Evolutionary conservation across 1,140 invertebrate species (phyloP), one percentile per base, ranked within the genome.

Genomic region (Plectrocnemia conspersa): DNA sequence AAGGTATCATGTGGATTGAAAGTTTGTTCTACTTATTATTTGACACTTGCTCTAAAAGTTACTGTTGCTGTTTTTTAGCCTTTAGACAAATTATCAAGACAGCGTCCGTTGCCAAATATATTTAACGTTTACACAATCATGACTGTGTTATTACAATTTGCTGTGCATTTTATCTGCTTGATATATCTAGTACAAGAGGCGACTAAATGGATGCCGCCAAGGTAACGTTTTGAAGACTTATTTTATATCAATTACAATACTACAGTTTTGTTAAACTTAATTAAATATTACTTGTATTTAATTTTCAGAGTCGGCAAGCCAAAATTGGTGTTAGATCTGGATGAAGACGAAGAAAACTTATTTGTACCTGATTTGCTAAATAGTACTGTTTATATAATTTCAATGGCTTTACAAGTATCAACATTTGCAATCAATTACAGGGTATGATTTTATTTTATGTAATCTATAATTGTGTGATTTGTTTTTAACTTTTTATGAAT

Each of bases 381-480:
- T 68, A 97, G 93, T 63, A 97, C 94, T 18, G 95, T 99, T 3
- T 99, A 98, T 70, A 91, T 99, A 41, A 95, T 99, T 62, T 97
- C 95, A 6, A 89, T 98, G 83, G 84, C 93, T 6, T 75, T 99
- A 47, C 97, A 99, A 80, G 84, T 99, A 54, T 91, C 93, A 6
- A 99, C 96, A 29, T 99, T 99, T 77, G 93, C 93, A 49, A 93
- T 99, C 33, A 99, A 99, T 76, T 99, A 99, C 73, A 86, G 93
- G 79, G 95, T 97, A 78, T 73, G 74, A 73, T 40, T n/a, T 52
- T 25, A 29, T 40, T 50, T 3, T 21, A 13, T n/a, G n/a, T n/a
- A n/a, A n/a, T n/a, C n/a, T n/a, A n/a, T n/a, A 55, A 33, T 23
- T 27, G 19, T 19, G 27, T 16, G 19, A 19, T 24, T 38, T 52